Base-by-base conservation (phyloP, 2,113 vertebrate genomes). In the Cichladusa arquata region DNA sequence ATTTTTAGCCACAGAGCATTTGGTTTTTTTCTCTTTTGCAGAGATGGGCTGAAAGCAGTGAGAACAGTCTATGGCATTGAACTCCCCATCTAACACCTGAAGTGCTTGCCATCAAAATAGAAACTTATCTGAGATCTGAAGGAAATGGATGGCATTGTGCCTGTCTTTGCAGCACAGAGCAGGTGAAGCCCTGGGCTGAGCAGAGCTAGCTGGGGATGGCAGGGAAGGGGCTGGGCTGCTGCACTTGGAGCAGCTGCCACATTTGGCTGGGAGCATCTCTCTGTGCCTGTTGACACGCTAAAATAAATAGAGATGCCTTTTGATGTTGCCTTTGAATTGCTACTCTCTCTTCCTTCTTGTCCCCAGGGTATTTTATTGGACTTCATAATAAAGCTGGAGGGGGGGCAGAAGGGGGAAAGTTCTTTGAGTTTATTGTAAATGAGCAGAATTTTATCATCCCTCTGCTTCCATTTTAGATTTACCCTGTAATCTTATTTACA, bases 271-370 rank as follows among this genome's bases (percentile, higher is more conserved):
- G 84, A 92, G 50, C 69, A 81, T 78, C 83, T 53, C 69, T 44
- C 66, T 2, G 12, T 33, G 73, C 51, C 57, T 64, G 34, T 54
- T 91, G 56, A 67, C 44, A 48, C 0, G 0, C 40, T 88, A 34
- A 92, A 84, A 86, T 16, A 19, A 64, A 47, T 11, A 62, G 81
- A 86, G 69, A 57, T 89, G 28, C 50, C 61, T 86, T 94, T 81
- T 78, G 88, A 80, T 87, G 77, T 88, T 96, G 36, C 62, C 62
- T 96, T 91, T 85, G 83, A 92, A 81, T 87, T 5, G 6, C 51
- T 94, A 25, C 38, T 81, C 40, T 83, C 33, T 71, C 73, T 83
- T 80, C 76, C 73, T 76, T 78, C 81, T 76, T 4, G 2, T 91
- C 92, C 58, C 81, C 62, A 44, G 58, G 57, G 83, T 64, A 17